Evolutionary conservation across 2,113 vertebrate genomes (phyloP), one percentile per base, ranked within the genome.

Genomic region (Crocuta crocuta): DNA sequence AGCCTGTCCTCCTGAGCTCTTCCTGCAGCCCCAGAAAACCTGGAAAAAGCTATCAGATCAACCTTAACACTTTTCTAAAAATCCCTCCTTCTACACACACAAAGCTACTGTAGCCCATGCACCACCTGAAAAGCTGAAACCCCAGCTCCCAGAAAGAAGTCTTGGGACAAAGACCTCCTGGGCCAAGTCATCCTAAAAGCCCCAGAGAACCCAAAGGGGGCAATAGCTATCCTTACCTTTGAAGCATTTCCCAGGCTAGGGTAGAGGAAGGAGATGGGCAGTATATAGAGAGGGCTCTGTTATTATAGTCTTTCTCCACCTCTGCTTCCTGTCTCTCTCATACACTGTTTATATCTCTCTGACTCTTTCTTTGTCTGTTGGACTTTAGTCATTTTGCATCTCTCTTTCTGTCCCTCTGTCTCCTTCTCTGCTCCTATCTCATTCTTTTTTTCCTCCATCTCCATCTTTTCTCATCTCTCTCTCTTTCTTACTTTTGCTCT

Each of bases 11-110:
- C 43, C 53, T 94, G 53, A 86, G 28, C 50, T 70, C 58, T 63
- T 96, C 85, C n/a, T 85, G 33, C 21, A 68, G 55, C 23, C 70
- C 58, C n/a, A 65, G 71, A 2, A 96, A 97, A 89, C n/a, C n/a
- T 76, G 50, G 33, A 70, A 33, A 39, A 91, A 79, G 10, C 50
- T 80, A 86, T 13, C 70, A 53, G 43, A 81, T 50, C 5, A 48
- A 96, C 16, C 10, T 53, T 61, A 86, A 58, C 58, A 43, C 33
- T 61, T 48, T 48, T 79, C 91, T 50, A 79, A 43, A 83, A 80
- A 45, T 63, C 66, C 24, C 15, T 61, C 10, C 35, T 78, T 43
- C 78, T 61, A 85, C 10, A 24, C 10, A 24, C 45, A 65, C 17
- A 66, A 10, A 70, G 74, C 45, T 78, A 26, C 24, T 82, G 12